phyloP scores from a whole-genome alignment of 1,140 invertebrate genomes.

The Orius insidiosus region DNA sequence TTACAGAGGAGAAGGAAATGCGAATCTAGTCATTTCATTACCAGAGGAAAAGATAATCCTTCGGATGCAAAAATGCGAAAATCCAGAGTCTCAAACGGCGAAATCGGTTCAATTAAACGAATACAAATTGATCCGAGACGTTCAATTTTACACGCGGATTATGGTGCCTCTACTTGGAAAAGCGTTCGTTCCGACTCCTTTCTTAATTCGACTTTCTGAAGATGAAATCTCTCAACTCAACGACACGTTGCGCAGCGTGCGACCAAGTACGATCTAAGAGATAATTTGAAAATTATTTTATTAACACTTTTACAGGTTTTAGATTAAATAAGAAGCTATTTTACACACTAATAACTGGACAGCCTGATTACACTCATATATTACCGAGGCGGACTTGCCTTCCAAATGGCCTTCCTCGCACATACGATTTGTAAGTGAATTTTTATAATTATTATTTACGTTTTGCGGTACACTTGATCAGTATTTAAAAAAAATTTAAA shows the following conservation, averaged over 20 bases:
- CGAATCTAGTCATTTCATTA: conserved; percentile 30
- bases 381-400: too few species aligned
- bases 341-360: conserved; percentile 28
- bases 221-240: conserved; percentile 21
- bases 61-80: conserved; percentile 27
- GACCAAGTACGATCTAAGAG: too few species aligned
- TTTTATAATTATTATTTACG: too few species aligned
- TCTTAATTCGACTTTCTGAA: conserved; percentile 19
- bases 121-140: conserved; percentile 24
- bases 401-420: too few species aligned
- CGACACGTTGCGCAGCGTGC: conserved; percentile 1
- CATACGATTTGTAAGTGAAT: too few species aligned
- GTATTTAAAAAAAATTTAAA: too few species aligned
- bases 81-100: conserved; percentile 15
- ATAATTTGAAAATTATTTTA: too few species aligned
- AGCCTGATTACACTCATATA: conserved; percentile 28
- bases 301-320: too few species aligned
- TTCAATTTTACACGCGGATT: conserved; percentile 27
- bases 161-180: conserved; percentile 27
- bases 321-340: conserved; percentile 29
- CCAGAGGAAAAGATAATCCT: conserved; percentile 25
- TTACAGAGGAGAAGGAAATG: conserved; percentile 21
- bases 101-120: conserved; percentile 16
- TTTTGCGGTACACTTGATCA: too few species aligned
- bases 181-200: conserved; percentile 22